Base-by-base conservation (phyloP, 2,113 vertebrate genomes). In the Callopanchax toddi region DNA sequence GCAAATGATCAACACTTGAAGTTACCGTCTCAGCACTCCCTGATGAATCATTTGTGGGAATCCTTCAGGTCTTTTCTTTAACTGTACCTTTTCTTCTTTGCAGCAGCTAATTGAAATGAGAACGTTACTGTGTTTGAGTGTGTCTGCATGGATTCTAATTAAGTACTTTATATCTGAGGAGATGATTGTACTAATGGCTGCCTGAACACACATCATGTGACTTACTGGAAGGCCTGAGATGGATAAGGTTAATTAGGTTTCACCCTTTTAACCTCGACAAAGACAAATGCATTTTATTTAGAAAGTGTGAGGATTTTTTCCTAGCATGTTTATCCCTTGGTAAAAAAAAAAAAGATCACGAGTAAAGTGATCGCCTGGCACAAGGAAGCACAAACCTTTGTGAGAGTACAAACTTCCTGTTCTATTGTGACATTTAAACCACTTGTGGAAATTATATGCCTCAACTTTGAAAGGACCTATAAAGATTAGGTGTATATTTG, bases 201-300 rank as follows among this genome's bases (percentile, higher is more conserved):
- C 29, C 29, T 32, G 6, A 32, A 32, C 26, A 26, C 29, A 8
- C 29, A 42, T 86, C 84, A 84, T 85, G 87, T 88, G 83, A 75
- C 1, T 10, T 3, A 42, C 22, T 36, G 58, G 21, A 32, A 16
- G 16, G 11, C n/a, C 6, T 25, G 16, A 32, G 5, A 11, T 20
- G 11, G 10, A 34, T 16, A 4, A 7, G 8, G 2, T 23, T 22
- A 5, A 5, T 48, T 48, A 13, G 15, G 6, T 48, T 23, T 25
- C 21, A 2, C 11, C 5, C 2, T 48, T 16, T 32, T n/a, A n/a
- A n/a, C n/a, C n/a, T 26, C 26, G 17, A 37, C 6, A 2, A 37
- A 37, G 36, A 37, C 36, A 37, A 37, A 37, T 2, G 23, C 23
- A 12, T 17, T 40, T 42, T 44, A 5, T 46, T n/a, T n/a, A n/a